Base-by-base conservation (phyloP, 2,113 vertebrate genomes). In the Phrynosoma platyrhinos region DNA sequence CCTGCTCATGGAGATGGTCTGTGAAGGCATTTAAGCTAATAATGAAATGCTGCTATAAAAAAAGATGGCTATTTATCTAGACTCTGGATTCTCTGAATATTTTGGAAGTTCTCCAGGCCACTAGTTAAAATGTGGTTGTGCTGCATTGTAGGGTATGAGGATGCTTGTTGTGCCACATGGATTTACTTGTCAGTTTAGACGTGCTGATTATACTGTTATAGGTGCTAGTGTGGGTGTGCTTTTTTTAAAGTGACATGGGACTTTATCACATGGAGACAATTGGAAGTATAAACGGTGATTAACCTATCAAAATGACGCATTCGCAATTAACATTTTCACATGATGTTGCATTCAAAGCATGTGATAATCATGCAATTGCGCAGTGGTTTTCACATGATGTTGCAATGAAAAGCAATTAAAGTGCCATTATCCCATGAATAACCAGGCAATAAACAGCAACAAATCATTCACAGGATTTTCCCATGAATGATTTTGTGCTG, bases 51-150 rank as follows among this genome's bases (percentile, higher is more conserved):
- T 7, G 25, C 8, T 58, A 72, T 74, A 55, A 58, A 36, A 75
- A n/a, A 84, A 74, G 69, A 74, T 20, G 30, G 66, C 64, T 14
- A 77, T 88, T 88, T 83, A 82, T 88, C n/a, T 55, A n/a, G 72
- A 30, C 87, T 88, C 69, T 69, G 72, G 75, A 88, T 88, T 83
- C 81, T 78, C 80, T 53, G 52, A 27, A 83, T 83, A 78, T 78
- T 83, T 68, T 88, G 87, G 87, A 88, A 47, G 2, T 13, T 69
- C 62, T 78, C 81, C 87, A 88, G 10, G 20, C 47, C 32, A 69
- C 75, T 53, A 83, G 79, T 66, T 88, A 20, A 77, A 88, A 69
- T 30, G 69, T 47, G 27, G 21, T 74, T 47, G 69, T 47, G 40
- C 36, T 75, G 79, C 71, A 53, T 20, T 42, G 16, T 66, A 55